These are phyloP conservation scores for Clusia tigrina DNA, from an alignment of 2,888 invertebrate species.

Conservation along the genomic window DNA sequence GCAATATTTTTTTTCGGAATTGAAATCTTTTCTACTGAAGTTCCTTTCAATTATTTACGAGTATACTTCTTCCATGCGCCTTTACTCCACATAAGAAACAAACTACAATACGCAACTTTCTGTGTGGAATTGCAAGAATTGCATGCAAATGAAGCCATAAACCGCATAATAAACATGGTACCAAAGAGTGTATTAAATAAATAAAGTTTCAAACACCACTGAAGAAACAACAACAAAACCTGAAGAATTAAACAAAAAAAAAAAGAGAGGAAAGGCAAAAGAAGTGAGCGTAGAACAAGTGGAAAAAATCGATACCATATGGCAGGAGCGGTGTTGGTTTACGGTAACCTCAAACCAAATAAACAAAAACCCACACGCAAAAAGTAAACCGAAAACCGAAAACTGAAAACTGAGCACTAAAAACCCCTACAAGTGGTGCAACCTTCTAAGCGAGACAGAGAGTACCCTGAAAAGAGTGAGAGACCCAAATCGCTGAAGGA, in stretches of 20 bases:
- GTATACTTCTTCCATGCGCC: too few relatives aligned
- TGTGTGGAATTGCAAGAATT: too few relatives aligned
- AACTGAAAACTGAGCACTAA: too few relatives aligned
- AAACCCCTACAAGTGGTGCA: background rate
- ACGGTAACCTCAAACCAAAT: constrained; percentile 28
- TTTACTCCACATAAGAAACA: too few relatives aligned
- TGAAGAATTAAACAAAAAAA: constrained; percentile 11
- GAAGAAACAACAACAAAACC: constrained; percentile 5
- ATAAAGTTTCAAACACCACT: background rate
- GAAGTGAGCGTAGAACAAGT: constrained; percentile 20
- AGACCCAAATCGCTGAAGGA: too few relatives aligned
- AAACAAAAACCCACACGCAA: constrained; percentile 8
- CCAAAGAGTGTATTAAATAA: constrained; percentile 47
- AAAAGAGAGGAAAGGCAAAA: constrained; percentile 21
- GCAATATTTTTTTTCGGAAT: too few relatives aligned
- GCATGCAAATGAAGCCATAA: constrained; percentile 35
- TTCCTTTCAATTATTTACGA: too few relatives aligned
- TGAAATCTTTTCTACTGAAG: too few relatives aligned
- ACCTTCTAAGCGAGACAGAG: background rate
- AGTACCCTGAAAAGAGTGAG: background rate
- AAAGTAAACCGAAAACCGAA: background rate
- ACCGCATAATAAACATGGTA: constrained; percentile 40
- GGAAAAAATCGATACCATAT: constrained; percentile 59
- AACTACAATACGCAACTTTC: too few relatives aligned
- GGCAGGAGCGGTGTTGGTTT: constrained; percentile 41